Base-by-base conservation (phyloP, 2,888 invertebrate genomes). In the Unio pictorum region DNA sequence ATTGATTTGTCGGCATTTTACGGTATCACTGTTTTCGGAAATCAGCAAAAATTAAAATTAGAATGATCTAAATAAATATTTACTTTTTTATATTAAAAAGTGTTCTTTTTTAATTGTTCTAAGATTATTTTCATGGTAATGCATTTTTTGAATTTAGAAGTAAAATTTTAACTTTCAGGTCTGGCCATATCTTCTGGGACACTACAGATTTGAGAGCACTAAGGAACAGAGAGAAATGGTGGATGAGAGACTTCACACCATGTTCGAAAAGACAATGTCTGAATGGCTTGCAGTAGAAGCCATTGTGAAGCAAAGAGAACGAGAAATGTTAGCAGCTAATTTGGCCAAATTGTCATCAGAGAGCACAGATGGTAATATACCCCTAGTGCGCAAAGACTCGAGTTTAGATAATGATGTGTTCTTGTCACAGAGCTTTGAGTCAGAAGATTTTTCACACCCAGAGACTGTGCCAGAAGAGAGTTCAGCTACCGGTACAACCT, bases 281-380 rank as follows among this genome's bases (percentile, higher is more conserved):
- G 97, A 97, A 89, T 98, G 98, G 98, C 90, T 96, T 72, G 96
- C 96, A 0, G 96, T 97, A 0, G 98, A 98, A 87, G 96, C 96
- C 0, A 96, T 97, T 75, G 96, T 97, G 0, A 78, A 86, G 60
- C 90, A 90, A 74, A 75, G 89, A 64, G 90, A 91, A 70, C 88
- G 88, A 73, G 91, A 91, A 76, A 94, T 93, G 61, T 95, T 95
- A 73, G 96, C 95, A 0, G 94, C 94, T 17, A 96, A 95, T 59
- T 93, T 96, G 66, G 96, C 96, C 8, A 94, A 96, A 85, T 91
- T 96, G n/a, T 95, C 94, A 67, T 93, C 94, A 26, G 95, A 95
- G 85, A 90, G 90, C 73, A 88, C 86, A 8, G 89, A 89, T 75
- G 88, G 88, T 56, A 85, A 84, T 61, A 84, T 86, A 68, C 87